These are phyloP conservation scores for Styela plicata DNA, from an alignment of 23 tunicate species.

Conservation along the genomic window DNA sequence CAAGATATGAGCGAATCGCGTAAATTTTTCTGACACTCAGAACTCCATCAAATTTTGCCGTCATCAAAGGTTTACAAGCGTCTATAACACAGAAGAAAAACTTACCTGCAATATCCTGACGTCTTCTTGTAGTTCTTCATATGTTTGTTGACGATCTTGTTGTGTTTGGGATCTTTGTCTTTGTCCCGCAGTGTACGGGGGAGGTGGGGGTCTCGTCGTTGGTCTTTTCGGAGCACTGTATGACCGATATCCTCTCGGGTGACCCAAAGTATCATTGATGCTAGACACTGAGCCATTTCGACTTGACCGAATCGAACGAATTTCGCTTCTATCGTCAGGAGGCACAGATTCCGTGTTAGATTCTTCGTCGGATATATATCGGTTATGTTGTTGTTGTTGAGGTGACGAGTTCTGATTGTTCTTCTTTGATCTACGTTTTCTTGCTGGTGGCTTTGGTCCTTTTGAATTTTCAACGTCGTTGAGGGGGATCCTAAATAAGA, in stretches of 20 bases:
- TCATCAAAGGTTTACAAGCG: too few relatives aligned
- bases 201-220: slow-evolving; percentile 22
- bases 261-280: slow-evolving; percentile 12
- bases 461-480: not conserved
- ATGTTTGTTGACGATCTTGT: slow-evolving; percentile 38
- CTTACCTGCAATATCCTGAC: slow-evolving; percentile 51
- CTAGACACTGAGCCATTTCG: slow-evolving; percentile 26
- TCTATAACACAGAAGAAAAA: too few relatives aligned
- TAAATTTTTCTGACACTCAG: too few relatives aligned
- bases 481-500: not conserved
- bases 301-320: slow-evolving; percentile 57
- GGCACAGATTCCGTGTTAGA: slow-evolving; percentile 78
- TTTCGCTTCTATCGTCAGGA: slow-evolving; percentile 51
- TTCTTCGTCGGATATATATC: slow-evolving; percentile 60
- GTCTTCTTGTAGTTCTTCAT: slow-evolving; percentile 63
- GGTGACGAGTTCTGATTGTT: not conserved
- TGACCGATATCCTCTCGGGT: not conserved
- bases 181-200: slow-evolving; percentile 3
- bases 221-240: not conserved
- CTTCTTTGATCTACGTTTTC: slow-evolving; percentile 13
- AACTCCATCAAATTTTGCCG: too few relatives aligned
- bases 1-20: too few relatives aligned
- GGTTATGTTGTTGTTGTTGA: not conserved
- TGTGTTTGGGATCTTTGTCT: slow-evolving; percentile 23
- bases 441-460: slow-evolving; percentile 1